Base-by-base conservation (phyloP, 2,113 vertebrate genomes). In the Apistogramma diplotaenia region DNA sequence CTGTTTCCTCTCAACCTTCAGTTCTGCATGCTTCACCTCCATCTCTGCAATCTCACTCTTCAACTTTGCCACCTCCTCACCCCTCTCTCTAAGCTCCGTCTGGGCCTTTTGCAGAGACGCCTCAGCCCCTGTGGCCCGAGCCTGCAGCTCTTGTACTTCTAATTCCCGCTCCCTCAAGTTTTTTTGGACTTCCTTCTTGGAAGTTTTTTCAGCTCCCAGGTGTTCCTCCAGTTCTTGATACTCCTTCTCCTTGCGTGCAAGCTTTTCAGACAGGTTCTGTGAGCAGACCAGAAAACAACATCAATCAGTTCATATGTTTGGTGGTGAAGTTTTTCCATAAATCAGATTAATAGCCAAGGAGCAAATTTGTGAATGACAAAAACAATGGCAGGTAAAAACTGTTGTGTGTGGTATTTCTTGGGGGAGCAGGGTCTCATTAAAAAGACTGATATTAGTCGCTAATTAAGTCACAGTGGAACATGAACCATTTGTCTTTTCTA, bases 1-100 rank as follows among this genome's bases (percentile, higher is more conserved):
- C 91, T 99, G 98, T 87, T 99, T 99, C 84, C 95, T 96, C 81
- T 98, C 97, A 0, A 96, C 96, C 88, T 97, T 99, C 51, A 99
- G 92, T 89, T 97, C 97, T 29, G 98, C 96, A 25, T 96, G 94
- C 80, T 95, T 97, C n/a, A 94, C 92, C 92, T 99, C 98, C 53
- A 97, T 92, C 88, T 98, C 97, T 0, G 92, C 89, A 13, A 99
- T 87, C 86, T 99, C 98, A 62, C 91, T 95, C 93, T 96, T 97
- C 76, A 99, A 92, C 83, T 96, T 97, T 16, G 94, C 89, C 67
- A 89, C 91, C 51, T 96, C 95, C 85, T 97, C 96, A 6, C 81
- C 94, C 67, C 94, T 96, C 90, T 98, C 97, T 31, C 87, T 74
- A 5, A 97, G 88, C 74, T 98, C 97, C 6, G 86, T 81, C 91